phyloP scores from a whole-genome alignment of 2,888 invertebrate genomes.

The Rhimphoctona megacephalus region DNA sequence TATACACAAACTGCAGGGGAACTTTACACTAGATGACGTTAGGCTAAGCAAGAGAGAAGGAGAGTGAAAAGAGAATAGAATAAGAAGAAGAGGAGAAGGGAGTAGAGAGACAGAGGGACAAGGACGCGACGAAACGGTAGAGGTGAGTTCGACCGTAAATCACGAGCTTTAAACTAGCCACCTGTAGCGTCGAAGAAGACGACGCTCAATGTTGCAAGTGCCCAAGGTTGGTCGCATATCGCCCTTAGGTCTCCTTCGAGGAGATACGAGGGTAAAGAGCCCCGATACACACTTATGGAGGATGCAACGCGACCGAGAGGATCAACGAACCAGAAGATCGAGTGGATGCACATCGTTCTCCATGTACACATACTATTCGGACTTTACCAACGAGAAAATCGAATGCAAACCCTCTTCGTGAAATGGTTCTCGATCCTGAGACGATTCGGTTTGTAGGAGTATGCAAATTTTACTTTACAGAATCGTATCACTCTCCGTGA shows the following conservation, averaged over 20 bases:
- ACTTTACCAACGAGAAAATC: conserved; percentile 64
- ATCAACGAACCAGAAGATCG: conserved; percentile 47
- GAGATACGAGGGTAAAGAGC: conserved; percentile 48
- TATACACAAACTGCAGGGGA: conserved; percentile 62
- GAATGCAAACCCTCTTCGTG: conserved; percentile 56
- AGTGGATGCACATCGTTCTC: conserved; percentile 20
- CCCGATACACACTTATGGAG: conserved; percentile 33
- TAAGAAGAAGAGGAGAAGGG: conserved; percentile 49
- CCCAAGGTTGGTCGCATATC: conserved; percentile 41
- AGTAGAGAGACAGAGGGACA: conserved; percentile 61
- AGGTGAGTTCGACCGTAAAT: conserved; percentile 80
- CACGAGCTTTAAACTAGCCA: conserved; percentile 80
- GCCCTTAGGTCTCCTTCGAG: conserved; percentile 53
- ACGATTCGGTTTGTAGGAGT: conserved; percentile 20
- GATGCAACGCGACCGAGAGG: conserved; percentile 50
- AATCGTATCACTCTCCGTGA: not conserved
- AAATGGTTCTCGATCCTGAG: conserved; percentile 36
- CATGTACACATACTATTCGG: conserved; percentile 29
- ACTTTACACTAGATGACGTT: conserved; percentile 54
- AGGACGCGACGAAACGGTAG: conserved; percentile 71
- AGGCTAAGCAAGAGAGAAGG: conserved; percentile 1
- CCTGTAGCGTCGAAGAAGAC: conserved; percentile 76
- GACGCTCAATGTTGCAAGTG: conserved; percentile 34
- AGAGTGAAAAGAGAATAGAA: conserved; percentile 57
- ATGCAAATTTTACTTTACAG: conserved; percentile 30